These are phyloP conservation scores for Tetrao urogallus DNA, from an alignment of 2,113 vertebrate genomes.

Conservation along the genomic window DNA sequence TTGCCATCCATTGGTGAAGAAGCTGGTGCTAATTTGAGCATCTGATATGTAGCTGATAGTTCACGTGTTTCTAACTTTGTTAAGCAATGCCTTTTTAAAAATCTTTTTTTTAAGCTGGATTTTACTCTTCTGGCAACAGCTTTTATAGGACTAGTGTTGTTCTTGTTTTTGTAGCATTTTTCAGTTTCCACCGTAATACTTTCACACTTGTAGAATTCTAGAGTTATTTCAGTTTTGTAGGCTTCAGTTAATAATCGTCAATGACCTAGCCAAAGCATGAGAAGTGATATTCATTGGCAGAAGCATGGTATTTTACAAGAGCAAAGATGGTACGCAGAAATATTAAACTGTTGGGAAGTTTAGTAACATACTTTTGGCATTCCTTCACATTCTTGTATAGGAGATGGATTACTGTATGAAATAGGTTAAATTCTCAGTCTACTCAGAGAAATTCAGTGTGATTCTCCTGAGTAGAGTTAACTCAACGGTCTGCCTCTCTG, in stretches of 20 bases:
- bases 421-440: not conserved
- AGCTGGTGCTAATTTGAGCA: not conserved
- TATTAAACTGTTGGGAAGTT: not conserved
- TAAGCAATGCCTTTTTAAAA: not conserved
- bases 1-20: not conserved
- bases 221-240: not conserved
- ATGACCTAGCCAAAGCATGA: not conserved
- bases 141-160: not conserved
- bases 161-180: not conserved
- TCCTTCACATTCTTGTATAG: not conserved
- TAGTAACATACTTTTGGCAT: not conserved
- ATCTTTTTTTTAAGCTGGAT: not conserved
- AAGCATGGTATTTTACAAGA: not conserved
- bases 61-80: not conserved
- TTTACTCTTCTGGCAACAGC: not conserved
- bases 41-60: not conserved
- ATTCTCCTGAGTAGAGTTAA: not conserved
- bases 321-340: not conserved
- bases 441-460: not conserved
- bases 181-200: not conserved
- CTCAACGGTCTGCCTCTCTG: not conserved
- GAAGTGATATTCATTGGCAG: not conserved
- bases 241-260: not conserved
- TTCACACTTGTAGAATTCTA: not conserved
- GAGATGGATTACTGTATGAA: not conserved